Percentiles rank a stretch among this genome's conserved stretches.
Conservation (phyloP, 2,888 invertebrate species). For the Polydrusus pterygomalis region DNA sequence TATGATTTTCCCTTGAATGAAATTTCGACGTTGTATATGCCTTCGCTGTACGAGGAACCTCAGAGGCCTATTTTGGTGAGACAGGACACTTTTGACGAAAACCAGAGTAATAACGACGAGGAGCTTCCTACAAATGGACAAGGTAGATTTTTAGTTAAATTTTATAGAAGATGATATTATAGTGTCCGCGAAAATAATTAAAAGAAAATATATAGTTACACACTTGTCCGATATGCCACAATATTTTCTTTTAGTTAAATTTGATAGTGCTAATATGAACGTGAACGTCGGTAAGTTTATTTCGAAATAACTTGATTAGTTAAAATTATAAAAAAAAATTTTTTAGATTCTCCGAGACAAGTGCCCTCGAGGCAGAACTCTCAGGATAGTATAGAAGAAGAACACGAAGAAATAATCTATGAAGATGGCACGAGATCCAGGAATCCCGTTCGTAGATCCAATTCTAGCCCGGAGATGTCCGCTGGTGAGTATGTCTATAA, state of each 20-base stretch:
- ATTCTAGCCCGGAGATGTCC: constrained; percentile 95
- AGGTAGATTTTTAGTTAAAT: constrained; percentile 27
- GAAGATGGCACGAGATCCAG: constrained; percentile 75
- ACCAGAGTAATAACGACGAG: constrained; percentile 53
- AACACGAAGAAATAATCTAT: constrained; percentile 66
- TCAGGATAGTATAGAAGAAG: constrained; percentile 74
- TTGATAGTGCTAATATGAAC: too few relatives aligned
- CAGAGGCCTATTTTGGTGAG: constrained; percentile 57
- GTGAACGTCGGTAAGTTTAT: too few relatives aligned
- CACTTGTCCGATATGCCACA: too few relatives aligned
- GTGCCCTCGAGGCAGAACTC: constrained; percentile 75
- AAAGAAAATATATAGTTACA: too few relatives aligned
- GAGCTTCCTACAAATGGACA: constrained; percentile 35
- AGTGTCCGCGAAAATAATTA: too few relatives aligned
- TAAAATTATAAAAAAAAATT: neutral
- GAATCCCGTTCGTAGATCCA: constrained; percentile 90
- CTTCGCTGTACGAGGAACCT: constrained; percentile 69
- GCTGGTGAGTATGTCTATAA: constrained; percentile 69
- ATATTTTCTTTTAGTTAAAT: too few relatives aligned
- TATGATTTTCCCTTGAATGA: constrained; percentile 80
- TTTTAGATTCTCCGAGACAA: constrained; percentile 63
- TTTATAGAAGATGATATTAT: too few relatives aligned
- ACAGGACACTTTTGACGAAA: constrained; percentile 58
- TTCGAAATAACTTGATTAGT: neutral
- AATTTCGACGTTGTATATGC: constrained; percentile 83